These are phyloP conservation scores for Podotricha telesiphe DNA, from an alignment of 2,888 invertebrate genomes.

Conservation along the genomic window DNA sequence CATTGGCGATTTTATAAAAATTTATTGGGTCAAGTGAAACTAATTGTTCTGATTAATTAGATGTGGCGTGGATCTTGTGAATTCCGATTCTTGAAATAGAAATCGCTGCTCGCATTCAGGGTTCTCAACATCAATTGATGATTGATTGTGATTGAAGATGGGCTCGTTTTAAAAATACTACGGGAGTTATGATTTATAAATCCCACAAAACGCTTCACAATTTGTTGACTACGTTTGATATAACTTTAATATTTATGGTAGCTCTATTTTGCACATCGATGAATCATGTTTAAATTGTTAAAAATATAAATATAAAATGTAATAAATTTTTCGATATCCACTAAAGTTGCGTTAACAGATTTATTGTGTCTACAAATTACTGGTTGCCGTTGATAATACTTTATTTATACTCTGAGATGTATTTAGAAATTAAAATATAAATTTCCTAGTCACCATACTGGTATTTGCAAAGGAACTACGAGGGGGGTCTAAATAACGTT, in stretches of 20 bases:
- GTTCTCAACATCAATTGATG: slow-evolving; percentile 17
- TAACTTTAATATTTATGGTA: neutral
- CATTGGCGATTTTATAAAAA: neutral
- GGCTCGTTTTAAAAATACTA: slow-evolving; percentile 17
- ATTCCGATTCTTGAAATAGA: slow-evolving; percentile 14
- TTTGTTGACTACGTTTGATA: neutral
- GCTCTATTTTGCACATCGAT: neutral
- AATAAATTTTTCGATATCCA: slow-evolving; percentile 16
- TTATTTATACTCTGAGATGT: neutral
- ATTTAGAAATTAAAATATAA: neutral
- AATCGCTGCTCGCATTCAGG: slow-evolving; percentile 12
- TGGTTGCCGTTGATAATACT: neutral
- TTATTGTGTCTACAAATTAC: slow-evolving; percentile 9
- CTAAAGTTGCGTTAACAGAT: slow-evolving; percentile 15
- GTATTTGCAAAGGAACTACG: too few species aligned
- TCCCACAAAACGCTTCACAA: slow-evolving; percentile 10
- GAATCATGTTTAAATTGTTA: slow-evolving; percentile 5
- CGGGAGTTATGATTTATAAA: slow-evolving; percentile 15
- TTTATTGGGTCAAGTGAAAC: slow-evolving; percentile 22
- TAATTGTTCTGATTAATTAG: slow-evolving; percentile 33
- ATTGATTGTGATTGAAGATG: slow-evolving; percentile 23
- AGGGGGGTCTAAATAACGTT: too few species aligned
- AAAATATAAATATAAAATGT: slow-evolving; percentile 2
- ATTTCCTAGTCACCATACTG: too few species aligned
- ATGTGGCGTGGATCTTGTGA: slow-evolving; percentile 11